These are phyloP conservation scores for Acheta domesticus DNA, from an alignment of 2,888 invertebrate genomes.

Conservation along the genomic window DNA sequence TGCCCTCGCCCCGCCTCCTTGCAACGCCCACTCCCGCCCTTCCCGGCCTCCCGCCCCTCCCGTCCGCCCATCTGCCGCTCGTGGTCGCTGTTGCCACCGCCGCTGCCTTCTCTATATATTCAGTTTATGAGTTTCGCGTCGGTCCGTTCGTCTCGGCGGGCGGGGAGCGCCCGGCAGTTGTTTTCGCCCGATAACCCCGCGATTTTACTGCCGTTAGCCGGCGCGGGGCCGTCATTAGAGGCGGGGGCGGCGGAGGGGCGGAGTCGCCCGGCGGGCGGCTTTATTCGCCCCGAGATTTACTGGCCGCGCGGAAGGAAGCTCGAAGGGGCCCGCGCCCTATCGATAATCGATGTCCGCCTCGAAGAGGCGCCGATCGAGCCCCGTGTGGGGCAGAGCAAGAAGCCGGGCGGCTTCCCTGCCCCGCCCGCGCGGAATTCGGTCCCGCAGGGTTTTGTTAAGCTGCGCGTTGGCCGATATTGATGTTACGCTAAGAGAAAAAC, in stretches of 20 bases:
- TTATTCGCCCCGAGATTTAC: too few species aligned
- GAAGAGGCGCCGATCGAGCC: too few species aligned
- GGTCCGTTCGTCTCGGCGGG: too few species aligned
- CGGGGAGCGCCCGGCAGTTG: background rate
- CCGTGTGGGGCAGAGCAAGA: too few species aligned
- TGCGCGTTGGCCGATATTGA: background rate
- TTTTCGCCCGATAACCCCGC: constrained; percentile 7
- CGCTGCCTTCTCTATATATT: background rate
- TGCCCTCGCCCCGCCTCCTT: too few species aligned
- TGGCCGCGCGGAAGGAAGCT: too few species aligned
- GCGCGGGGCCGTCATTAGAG: background rate
- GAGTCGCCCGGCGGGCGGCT: background rate
- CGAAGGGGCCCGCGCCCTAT: too few species aligned
- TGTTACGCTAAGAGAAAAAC: background rate
- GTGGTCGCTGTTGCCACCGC: background rate
- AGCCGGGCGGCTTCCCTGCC: too few species aligned
- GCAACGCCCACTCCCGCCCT: too few species aligned
- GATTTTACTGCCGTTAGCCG: background rate
- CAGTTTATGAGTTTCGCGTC: constrained; percentile 2
- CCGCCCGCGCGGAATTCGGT: background rate
- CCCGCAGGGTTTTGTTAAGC: background rate
- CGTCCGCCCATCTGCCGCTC: too few species aligned
- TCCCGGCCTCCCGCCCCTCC: too few species aligned
- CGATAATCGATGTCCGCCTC: too few species aligned
- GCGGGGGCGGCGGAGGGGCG: background rate